Evolutionary conservation across 1,140 invertebrate genomes (phyloP), one percentile per base, ranked within the genome.

Genomic region (Acyrthosiphon pisum): DNA sequence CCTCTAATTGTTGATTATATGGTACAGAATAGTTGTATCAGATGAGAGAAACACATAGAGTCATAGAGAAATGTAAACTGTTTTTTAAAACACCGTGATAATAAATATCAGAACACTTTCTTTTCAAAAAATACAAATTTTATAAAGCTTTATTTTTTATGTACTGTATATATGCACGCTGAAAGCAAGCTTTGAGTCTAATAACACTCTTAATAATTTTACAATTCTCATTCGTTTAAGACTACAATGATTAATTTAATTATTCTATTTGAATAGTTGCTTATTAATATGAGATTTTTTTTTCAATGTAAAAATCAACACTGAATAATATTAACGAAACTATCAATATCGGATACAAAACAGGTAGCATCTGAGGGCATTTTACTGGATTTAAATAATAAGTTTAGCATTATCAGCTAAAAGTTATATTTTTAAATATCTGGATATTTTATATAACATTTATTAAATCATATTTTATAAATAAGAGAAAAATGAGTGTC

Each of bases 321-420:
- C 30, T 20, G 48, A 89, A 50, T n/a, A 41, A 41, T n/a, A n/a
- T 50, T 50, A 56, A 89, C n/a, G 7, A 89, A 89, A 89, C 87
- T 48, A 35, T 35, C 48, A 37, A 89, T 48, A 56, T 89, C n/a
- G 20, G 87, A 89, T 56, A 56, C n/a, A 50, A 56, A 3, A 35
- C 48, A 35, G 46, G 22, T 88, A 89, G 20, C 2, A 89, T 35
- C n/a, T 37, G n/a, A 23, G n/a, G 3, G 20, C 0, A 20, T 56
- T 50, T 89, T 2, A 48, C 56, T 50, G 37, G 87, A 11, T 89
- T 89, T n/a, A 22, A 88, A 89, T 89, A 89, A 89, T 44, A 44
- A 46, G 8, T 89, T 89, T 35, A 20, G 35, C 76, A 37, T 37
- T 0, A 81, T 35, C 18, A 7, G 20, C 0, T 35, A 35, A 81